Percentiles rank a stretch among this genome's conserved stretches.
phyloP scores from a whole-genome alignment of 2,888 invertebrate species.

The Phrixothrix hirtus region DNA sequence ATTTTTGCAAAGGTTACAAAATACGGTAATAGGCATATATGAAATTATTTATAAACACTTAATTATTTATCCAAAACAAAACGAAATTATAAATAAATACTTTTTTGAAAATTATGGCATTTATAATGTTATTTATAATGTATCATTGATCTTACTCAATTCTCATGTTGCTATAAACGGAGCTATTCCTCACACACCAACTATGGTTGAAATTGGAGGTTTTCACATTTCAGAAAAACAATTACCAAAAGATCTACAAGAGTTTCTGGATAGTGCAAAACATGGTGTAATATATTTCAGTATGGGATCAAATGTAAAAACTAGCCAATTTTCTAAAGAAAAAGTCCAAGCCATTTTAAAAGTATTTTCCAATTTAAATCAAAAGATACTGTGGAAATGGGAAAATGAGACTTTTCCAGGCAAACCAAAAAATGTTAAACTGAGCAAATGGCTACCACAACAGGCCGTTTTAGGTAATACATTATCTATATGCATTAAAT shows the following conservation, averaged over 20 bases:
- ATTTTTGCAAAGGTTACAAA: constrained; percentile 36
- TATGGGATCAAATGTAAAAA: constrained; percentile 64
- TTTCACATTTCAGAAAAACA: constrained; percentile 48
- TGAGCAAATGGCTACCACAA: constrained; percentile 71
- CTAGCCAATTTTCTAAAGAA: constrained; percentile 59
- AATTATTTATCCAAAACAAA: constrained; percentile 21
- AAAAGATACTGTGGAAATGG: constrained; percentile 72
- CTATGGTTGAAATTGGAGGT: constrained; percentile 61
- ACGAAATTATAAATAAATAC: constrained; percentile 24
- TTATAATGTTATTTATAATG: constrained; percentile 26
- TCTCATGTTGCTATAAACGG: constrained; percentile 58
- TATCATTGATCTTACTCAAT: constrained; percentile 35
- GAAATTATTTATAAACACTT: constrained; percentile 14
- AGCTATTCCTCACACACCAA: constrained; percentile 59
- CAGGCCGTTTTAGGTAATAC: constrained; percentile 46
- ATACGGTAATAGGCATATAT: constrained; percentile 27
- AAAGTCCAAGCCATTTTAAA: constrained; percentile 60
- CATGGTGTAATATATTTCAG: constrained; percentile 63
- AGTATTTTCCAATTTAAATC: constrained; percentile 63
- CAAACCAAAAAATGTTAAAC: constrained; percentile 61
- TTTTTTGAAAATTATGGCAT: constrained; percentile 32
- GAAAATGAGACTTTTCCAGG: constrained; percentile 62
- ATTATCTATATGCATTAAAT: constrained; percentile 17
- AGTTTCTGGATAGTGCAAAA: constrained; percentile 57
- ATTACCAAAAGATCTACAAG: constrained; percentile 55